Evolutionary conservation across 2,113 vertebrate genomes (phyloP).

Genomic region (Trematocara unimaculatum): DNA sequence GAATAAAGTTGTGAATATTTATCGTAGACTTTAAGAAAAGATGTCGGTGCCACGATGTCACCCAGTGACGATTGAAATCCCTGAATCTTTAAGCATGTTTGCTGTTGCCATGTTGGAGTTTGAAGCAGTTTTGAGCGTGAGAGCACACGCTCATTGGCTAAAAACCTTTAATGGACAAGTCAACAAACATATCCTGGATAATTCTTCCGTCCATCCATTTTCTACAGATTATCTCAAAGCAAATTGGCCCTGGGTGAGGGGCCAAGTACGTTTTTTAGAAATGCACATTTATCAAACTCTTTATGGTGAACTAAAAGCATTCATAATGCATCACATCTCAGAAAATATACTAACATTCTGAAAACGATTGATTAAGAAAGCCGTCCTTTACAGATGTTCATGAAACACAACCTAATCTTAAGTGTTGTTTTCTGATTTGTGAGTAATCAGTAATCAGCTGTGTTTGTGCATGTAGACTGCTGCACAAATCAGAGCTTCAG

Average conservation of each 20-base stretch:
- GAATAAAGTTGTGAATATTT: neutral
- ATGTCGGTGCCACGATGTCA: fast-evolving
- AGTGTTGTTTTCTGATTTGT: neutral
- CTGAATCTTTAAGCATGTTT: neutral
- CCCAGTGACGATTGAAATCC: neutral
- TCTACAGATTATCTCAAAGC: neutral
- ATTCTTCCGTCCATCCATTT: neutral
- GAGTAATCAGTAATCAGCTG: fast-evolving
- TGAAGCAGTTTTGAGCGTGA: neutral
- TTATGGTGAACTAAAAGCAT: neutral
- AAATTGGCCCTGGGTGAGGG: neutral
- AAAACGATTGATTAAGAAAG: fast-evolving
- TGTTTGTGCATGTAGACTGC: neutral
- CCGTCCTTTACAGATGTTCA: neutral
- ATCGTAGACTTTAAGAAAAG: neutral
- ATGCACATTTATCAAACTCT: fast-evolving
- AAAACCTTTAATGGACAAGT: neutral
- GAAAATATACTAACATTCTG: neutral
- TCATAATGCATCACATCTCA: neutral
- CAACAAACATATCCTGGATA: neutral
- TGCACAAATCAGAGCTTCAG: neutral
- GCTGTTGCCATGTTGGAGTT: neutral
- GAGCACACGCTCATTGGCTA: neutral
- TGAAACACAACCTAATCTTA: fast-evolving
- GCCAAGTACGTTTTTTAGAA: neutral